phyloP scores from a whole-genome alignment of 2,888 invertebrate genomes.

The Lasius fuliginosus region DNA sequence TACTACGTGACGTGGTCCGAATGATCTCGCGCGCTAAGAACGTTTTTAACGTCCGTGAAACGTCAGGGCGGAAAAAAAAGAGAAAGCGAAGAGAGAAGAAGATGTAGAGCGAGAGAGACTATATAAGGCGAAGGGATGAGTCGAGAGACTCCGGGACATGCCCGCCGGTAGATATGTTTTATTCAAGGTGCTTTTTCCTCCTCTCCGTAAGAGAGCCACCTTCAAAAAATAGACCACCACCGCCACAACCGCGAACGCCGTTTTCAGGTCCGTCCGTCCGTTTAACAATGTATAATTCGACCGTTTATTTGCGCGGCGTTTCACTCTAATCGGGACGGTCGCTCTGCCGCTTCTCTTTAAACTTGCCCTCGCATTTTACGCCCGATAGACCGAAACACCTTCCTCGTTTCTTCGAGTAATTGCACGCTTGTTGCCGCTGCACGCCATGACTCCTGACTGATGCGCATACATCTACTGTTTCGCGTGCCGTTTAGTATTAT shows the following conservation, averaged over 20 bases:
- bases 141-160: conserved; percentile 58
- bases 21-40: conserved; percentile 41
- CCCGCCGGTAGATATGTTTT: conserved; percentile 72
- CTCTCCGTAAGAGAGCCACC: conserved; percentile 50
- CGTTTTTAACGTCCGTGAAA: conserved; percentile 35
- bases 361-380: conserved; percentile 49
- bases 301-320: conserved; percentile 71
- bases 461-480: conserved; percentile 23
- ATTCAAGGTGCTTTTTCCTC: conserved; percentile 68
- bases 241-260: not conserved
- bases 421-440: conserved; percentile 45
- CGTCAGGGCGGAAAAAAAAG: conserved; percentile 27
- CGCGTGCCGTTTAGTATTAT: not conserved
- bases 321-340: conserved; percentile 58
- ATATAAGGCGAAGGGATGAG: conserved; percentile 38
- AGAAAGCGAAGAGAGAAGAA: conserved; percentile 32
- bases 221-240: conserved; percentile 66
- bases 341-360: conserved; percentile 55
- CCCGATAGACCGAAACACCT: conserved; percentile 47
- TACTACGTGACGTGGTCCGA: conserved; percentile 1
- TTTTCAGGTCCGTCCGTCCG: conserved; percentile 64
- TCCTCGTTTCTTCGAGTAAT: conserved; percentile 44
- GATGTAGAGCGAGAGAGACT: conserved; percentile 37
- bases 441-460: conserved; percentile 46
- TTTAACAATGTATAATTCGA: conserved; percentile 79